These are phyloP conservation scores for Cydia fagiglandana DNA, from an alignment of 1,140 invertebrate species.

Conservation along the genomic window DNA sequence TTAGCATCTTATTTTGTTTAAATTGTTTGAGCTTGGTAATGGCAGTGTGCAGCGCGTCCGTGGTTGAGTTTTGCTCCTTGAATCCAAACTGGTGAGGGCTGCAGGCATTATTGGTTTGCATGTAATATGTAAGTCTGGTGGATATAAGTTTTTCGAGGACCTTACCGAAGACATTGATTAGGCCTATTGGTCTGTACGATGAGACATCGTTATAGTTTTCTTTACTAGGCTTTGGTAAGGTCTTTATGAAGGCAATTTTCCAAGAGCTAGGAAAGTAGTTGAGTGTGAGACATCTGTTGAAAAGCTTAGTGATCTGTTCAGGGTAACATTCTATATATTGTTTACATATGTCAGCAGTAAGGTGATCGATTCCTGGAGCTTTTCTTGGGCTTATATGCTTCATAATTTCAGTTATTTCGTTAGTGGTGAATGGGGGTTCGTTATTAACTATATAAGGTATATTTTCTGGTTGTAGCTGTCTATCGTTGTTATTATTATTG, in stretches of 20 bases:
- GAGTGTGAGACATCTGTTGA: constrained; percentile 23
- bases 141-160: constrained; percentile 40
- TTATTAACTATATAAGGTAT: neutral
- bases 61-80: constrained; percentile 36
- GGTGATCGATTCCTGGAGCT: constrained; percentile 29
- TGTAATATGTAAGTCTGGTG: constrained; percentile 32
- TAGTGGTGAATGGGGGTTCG: constrained; percentile 21
- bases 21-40: constrained; percentile 14
- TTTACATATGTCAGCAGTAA: constrained; percentile 29
- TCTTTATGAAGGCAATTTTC: constrained; percentile 29
- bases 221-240: constrained; percentile 25
- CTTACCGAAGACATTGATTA: constrained; percentile 43
- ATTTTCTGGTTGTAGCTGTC: too few species aligned
- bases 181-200: constrained; percentile 33
- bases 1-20: neutral
- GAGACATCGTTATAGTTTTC: neutral
- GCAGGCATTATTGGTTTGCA: neutral
- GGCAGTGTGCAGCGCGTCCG: constrained; percentile 34
- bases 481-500: too few species aligned
- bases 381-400: constrained; percentile 16
- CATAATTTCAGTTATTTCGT: neutral
- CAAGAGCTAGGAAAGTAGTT: constrained; percentile 20
- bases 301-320: neutral
- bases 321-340: neutral
- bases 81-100: constrained; percentile 43